These are phyloP conservation scores for Oxycera nigricornis DNA, from an alignment of 2,888 invertebrate genomes.

Conservation along the genomic window DNA sequence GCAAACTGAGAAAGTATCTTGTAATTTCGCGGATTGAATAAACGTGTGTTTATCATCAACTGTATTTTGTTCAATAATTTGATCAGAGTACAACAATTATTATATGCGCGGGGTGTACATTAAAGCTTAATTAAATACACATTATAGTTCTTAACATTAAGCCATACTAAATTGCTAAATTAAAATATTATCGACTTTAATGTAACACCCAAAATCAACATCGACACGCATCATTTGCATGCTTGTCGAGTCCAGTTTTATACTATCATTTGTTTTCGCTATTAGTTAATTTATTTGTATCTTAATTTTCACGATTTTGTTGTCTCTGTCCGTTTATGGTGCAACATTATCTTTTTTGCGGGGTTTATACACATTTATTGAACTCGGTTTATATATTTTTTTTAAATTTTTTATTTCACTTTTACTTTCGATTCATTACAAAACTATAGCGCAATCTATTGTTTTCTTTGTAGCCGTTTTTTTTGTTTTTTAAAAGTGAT, in stretches of 20 bases:
- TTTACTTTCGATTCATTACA: constrained; percentile 14
- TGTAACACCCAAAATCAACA: neutral
- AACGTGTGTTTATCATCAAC: neutral
- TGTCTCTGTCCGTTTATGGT: too few relatives aligned
- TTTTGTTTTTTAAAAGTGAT: neutral
- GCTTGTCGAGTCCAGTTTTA: too few relatives aligned
- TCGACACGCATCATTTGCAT: too few relatives aligned
- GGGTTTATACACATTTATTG: constrained; percentile 18
- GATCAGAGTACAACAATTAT: constrained; percentile 13
- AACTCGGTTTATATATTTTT: too few relatives aligned
- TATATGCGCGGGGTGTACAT: neutral
- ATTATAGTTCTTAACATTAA: constrained; percentile 1
- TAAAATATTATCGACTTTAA: neutral
- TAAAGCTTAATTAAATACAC: neutral
- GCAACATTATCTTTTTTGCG: too few relatives aligned
- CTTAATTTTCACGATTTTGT: neutral
- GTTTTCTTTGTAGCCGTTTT: neutral
- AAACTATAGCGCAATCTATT: constrained; percentile 34
- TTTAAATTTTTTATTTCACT: neutral
- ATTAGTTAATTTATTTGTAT: neutral
- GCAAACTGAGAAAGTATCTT: too few relatives aligned
- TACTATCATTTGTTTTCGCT: neutral
- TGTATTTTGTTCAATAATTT: neutral
- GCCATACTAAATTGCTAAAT: neutral
- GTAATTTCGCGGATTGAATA: too few relatives aligned